Conservation (phyloP, 2,797 vertebrate genomes). For the Avahi laniger region DNA sequence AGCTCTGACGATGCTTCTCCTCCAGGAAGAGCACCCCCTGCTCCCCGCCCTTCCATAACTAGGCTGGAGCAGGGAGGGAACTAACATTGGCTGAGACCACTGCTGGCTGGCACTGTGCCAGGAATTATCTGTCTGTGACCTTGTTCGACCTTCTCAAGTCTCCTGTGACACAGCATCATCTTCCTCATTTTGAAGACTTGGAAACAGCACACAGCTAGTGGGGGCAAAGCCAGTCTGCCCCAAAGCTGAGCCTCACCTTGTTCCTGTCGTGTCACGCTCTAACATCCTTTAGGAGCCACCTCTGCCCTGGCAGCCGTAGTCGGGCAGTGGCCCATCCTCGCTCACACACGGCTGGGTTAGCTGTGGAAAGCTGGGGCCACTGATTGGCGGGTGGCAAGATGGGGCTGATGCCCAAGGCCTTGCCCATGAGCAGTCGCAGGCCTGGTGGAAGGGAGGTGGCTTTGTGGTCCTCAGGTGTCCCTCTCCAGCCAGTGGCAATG, state of each 20-base stretch:
- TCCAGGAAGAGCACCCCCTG: not conserved
- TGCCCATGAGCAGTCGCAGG: fast-evolving
- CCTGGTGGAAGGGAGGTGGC: not conserved
- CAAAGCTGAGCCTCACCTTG: fast-evolving
- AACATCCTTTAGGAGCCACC: not conserved
- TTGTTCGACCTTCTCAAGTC: not conserved
- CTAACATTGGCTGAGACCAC: not conserved
- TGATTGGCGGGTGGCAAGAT: not conserved
- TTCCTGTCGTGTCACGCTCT: fast-evolving
- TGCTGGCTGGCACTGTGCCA: not conserved
- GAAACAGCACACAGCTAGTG: not conserved
- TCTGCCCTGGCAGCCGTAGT: not conserved
- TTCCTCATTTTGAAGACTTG: not conserved
- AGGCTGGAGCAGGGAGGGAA: not conserved
- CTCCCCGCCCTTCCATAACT: fast-evolving
- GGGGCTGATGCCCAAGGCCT: not conserved
- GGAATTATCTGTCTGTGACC: not conserved
- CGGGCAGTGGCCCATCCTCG: fast-evolving
- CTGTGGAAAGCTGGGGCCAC: not conserved
- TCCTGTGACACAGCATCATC: not conserved
- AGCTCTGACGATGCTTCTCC: not conserved
- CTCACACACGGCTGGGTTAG: not conserved
- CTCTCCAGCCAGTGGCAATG: not conserved
- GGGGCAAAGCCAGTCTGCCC: not conserved
- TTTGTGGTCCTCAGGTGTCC: not conserved